Base-by-base conservation (phyloP, 2,797 vertebrate species). In the Dipus sagitta region DNA sequence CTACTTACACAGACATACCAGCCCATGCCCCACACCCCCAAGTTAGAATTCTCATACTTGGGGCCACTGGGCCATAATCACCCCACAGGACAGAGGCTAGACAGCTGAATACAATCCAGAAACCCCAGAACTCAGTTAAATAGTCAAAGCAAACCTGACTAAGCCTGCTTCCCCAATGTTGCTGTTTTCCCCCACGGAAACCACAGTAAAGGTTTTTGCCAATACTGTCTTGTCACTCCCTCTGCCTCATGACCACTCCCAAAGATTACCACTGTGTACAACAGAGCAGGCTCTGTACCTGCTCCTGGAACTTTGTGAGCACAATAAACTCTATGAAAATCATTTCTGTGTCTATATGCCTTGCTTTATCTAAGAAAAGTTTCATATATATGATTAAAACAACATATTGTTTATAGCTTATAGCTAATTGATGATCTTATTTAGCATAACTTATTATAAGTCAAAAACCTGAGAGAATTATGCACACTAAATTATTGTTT, bases 261-360 rank as follows among this genome's bases (percentile, higher is more conserved):
- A 24, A 28, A 26, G 67, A 9, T 71, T 38, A 26, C 3, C 3
- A 6, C 1, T 3, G 54, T 17, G 6, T 7, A 6, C 14, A 47
- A 23, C 1, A 0, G 17, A 30, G 9, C 18, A 62, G 0, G 7
- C 17, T 14, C 3, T 28, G 3, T 4, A 24, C 8, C 30, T 54
- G 1, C 60, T 47, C 72, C 62, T 82, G 28, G 23, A 64, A 2
- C 20, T 47, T 52, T 64, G 1, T 68, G 26, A 34, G 11, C 64
- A 20, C 42, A 26, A 30, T 52, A 78, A 17, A 60, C 17, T 38
- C 38, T 0, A 13, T n/a, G 47, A 67, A 10, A 18, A 11, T 20
- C 64, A 64, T 79, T 54, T 28, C 78, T 15, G 47, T 9, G 12
- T 60, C 17, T 75, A 18, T 12, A 15, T 42, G 42, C 58, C 62